Evolutionary conservation across 2,113 vertebrate genomes (phyloP).

Genomic region (Cercopithecus mona): DNA sequence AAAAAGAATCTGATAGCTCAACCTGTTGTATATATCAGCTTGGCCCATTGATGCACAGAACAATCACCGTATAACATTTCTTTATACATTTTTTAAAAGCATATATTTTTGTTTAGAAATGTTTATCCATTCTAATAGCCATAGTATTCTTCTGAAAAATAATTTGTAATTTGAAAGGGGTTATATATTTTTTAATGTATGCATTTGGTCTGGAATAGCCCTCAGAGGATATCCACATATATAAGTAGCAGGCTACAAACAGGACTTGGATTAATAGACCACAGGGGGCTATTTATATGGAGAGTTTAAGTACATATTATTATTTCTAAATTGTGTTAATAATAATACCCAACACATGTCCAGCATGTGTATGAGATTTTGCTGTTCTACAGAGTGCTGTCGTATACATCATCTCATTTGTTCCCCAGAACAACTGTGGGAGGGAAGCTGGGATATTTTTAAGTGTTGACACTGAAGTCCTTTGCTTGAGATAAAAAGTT

Average conservation of each 20-base stretch:
- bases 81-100: not conserved
- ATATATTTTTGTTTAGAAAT: conserved; percentile 39
- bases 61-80: not conserved
- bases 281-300: conserved; percentile 37
- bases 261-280: conserved; percentile 39
- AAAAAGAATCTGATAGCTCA: not conserved
- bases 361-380: not conserved
- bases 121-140: not conserved
- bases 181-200: conserved; percentile 40
- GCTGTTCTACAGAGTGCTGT: not conserved
- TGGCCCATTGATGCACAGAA: not conserved
- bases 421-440: not conserved
- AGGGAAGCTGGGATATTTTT: not conserved
- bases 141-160: conserved; percentile 45
- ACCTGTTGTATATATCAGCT: not conserved
- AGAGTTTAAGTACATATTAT: conserved; percentile 45
- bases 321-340: conserved; percentile 43
- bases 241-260: conserved; percentile 4
- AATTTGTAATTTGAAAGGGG: conserved; percentile 49
- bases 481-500: not conserved
- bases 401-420: not conserved
- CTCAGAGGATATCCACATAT: conserved; percentile 9
- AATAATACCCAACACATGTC: conserved; percentile 22
- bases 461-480: not conserved
- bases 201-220: conserved; percentile 18